phyloP scores from a whole-genome alignment of 2,113 vertebrate genomes.

The Heteronetta atricapilla region DNA sequence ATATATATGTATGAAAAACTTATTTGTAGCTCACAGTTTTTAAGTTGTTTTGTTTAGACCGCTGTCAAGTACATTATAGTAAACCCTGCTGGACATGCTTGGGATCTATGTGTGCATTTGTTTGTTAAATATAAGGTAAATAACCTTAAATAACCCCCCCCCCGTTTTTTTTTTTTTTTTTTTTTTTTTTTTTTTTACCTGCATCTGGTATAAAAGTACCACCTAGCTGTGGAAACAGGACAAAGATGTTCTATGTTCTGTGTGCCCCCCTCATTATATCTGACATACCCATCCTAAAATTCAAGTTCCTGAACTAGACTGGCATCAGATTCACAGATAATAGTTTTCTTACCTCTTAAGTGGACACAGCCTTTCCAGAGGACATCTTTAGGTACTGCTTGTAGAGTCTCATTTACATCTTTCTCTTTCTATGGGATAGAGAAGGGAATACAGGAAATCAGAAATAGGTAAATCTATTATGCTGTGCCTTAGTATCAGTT shows the following conservation, averaged over 20 bases:
- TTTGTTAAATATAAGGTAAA: not conserved
- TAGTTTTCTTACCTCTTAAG: not conserved
- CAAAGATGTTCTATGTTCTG: not conserved
- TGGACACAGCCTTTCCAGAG: not conserved
- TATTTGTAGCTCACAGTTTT: not conserved
- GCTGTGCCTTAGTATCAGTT: not conserved
- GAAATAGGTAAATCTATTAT: constrained; percentile 1
- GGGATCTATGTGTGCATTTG: not conserved
- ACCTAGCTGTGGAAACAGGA: not conserved
- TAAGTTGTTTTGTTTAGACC: not conserved
- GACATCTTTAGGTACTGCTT: not conserved
- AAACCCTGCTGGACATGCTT: not conserved
- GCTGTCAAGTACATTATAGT: not conserved
- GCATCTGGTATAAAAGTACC: not conserved
- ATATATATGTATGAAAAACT: not conserved
- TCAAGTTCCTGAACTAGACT: not conserved
- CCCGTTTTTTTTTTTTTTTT: too few relatives aligned
- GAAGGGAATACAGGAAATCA: not conserved
- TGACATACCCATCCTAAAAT: not conserved
- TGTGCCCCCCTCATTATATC: not conserved
- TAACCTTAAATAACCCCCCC: too few relatives aligned
- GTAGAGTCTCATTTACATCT: not conserved
- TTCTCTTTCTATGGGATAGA: not conserved
- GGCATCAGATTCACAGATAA: not conserved
- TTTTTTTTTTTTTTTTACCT: not conserved